Evolutionary conservation across 2,888 invertebrate species (phyloP).

Genomic region (Pachymerium ferrugineum): DNA sequence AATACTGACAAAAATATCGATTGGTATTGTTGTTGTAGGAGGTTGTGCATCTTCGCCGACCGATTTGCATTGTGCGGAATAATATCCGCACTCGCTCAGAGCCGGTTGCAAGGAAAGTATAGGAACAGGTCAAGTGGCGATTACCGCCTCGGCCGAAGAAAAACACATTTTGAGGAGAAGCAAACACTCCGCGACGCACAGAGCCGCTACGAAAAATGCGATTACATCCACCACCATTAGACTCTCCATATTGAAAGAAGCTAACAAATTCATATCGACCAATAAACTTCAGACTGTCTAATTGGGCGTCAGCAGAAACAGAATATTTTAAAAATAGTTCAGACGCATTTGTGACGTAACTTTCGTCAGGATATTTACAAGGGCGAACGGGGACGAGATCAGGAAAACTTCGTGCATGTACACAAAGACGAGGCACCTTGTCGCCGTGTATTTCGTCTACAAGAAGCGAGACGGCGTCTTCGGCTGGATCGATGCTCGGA

Average conservation of each 20-base stretch:
- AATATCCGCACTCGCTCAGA: slow-evolving; percentile 67
- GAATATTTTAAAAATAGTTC: slow-evolving; percentile 70
- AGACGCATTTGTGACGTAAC: slow-evolving; percentile 70
- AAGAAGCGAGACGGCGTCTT: neutral
- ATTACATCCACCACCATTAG: slow-evolving; percentile 38
- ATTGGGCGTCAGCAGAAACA: slow-evolving; percentile 67
- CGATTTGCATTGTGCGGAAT: slow-evolving; percentile 54
- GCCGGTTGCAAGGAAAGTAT: slow-evolving; percentile 66
- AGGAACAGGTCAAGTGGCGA: slow-evolving; percentile 65
- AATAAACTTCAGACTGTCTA: slow-evolving; percentile 70
- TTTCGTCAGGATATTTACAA: slow-evolving; percentile 54
- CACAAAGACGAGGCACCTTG: slow-evolving; percentile 38
- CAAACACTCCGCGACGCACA: slow-evolving; percentile 55
- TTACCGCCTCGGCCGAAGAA: slow-evolving; percentile 75
- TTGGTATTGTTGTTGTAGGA: slow-evolving; percentile 65
- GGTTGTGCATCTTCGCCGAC: slow-evolving; percentile 62
- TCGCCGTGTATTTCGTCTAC: slow-evolving; percentile 32
- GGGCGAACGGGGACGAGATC: slow-evolving; percentile 40
- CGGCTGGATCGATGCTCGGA: neutral
- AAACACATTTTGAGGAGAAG: slow-evolving; percentile 73
- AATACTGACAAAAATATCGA: slow-evolving; percentile 58
- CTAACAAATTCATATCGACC: slow-evolving; percentile 79
- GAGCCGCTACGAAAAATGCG: slow-evolving; percentile 38
- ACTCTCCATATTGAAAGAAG: slow-evolving; percentile 40
- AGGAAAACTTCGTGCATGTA: slow-evolving; percentile 39